These are phyloP conservation scores for Nasua narica DNA, from an alignment of 2,797 vertebrate genomes.

Conservation along the genomic window DNA sequence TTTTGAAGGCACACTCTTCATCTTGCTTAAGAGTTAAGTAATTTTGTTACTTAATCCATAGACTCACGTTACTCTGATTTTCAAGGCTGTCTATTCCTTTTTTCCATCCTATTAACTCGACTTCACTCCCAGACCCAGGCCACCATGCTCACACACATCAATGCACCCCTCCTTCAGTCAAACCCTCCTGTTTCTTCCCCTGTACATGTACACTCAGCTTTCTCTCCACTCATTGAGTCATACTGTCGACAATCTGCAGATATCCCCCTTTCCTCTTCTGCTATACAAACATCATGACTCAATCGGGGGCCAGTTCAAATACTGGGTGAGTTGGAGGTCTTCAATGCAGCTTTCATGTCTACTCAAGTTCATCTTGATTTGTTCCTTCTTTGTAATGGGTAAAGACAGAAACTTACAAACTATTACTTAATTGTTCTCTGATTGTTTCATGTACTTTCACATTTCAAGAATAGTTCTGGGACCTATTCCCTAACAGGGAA, in stretches of 20 bases:
- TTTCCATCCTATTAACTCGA: not conserved
- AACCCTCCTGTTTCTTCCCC: not conserved
- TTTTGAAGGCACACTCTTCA: not conserved
- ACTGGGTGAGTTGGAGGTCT: not conserved
- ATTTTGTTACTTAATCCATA: not conserved
- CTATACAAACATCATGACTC: not conserved
- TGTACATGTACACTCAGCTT: not conserved
- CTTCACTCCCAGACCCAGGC: not conserved
- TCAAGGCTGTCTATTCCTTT: conserved; percentile 17
- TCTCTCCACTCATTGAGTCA: not conserved
- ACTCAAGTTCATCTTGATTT: not conserved
- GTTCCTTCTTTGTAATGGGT: not conserved
- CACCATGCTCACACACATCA: not conserved
- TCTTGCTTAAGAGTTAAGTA: not conserved
- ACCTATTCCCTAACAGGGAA: not conserved
- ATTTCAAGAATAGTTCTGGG: not conserved
- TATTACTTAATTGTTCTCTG: not conserved
- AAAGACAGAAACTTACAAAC: not conserved
- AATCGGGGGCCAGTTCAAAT: not conserved
- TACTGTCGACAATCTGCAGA: not conserved
- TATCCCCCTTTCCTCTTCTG: not conserved
- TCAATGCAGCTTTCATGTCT: not conserved
- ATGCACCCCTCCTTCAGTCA: not conserved
- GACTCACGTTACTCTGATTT: conserved; percentile 24
- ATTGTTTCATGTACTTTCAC: not conserved